phyloP scores from a whole-genome alignment of 1,140 invertebrate species.

The Carcinoscorpius rotundicauda region DNA sequence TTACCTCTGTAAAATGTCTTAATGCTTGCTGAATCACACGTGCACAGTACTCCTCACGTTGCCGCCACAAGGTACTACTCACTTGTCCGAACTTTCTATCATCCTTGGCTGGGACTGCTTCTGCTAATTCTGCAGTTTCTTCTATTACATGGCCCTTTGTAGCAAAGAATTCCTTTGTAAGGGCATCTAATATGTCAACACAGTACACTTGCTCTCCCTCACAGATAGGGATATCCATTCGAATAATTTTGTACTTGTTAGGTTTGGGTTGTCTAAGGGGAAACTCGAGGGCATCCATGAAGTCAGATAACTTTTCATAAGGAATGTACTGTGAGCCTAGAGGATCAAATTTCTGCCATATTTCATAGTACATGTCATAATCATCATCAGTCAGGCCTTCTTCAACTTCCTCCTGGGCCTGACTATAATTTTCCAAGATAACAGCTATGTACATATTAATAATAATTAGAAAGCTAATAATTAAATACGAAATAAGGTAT shows the following conservation, averaged over 20 bases:
- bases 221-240: constrained; percentile 97
- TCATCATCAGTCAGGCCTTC: constrained; percentile 96
- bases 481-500: constrained; percentile 87
- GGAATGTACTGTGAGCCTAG: constrained; percentile 94
- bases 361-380: constrained; percentile 99
- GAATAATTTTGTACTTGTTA: constrained; percentile 97
- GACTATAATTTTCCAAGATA: constrained; percentile 96
- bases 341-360: constrained; percentile 97
- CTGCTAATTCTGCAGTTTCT: constrained; percentile 41
- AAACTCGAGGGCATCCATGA: constrained; percentile 85
- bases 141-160: constrained; percentile 52
- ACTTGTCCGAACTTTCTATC: constrained; percentile 81
- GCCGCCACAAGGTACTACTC: constrained; percentile 82
- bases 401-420: constrained; percentile 96
- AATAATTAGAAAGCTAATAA: constrained; percentile 95
- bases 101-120: constrained; percentile 55
- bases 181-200: constrained; percentile 91
- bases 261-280: constrained; percentile 93
- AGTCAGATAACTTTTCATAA: constrained; percentile 84
- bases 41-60: constrained; percentile 91
- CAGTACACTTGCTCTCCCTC: constrained; percentile 93
- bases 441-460: constrained; percentile 99
- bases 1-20: constrained; percentile 48
- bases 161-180: constrained; percentile 84
- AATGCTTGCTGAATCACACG: constrained; percentile 88